Percentiles rank a stretch among this genome's conserved stretches.
Evolutionary conservation across 2,888 invertebrate species (phyloP).

Genomic region (Choristoneura rosaceana): DNA sequence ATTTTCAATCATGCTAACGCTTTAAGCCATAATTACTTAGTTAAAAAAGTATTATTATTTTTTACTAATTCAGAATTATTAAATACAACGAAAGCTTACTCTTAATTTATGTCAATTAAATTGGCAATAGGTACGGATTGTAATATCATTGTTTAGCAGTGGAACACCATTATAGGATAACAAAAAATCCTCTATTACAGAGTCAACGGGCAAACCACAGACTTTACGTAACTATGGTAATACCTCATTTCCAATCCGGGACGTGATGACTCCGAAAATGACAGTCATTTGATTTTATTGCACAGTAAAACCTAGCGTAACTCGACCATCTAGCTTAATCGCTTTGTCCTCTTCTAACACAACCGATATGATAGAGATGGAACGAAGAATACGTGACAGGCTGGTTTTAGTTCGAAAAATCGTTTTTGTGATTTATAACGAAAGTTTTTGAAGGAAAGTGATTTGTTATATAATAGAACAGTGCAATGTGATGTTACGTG

Average conservation of each 20-base stretch:
- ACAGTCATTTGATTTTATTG: slow-evolving; percentile 40
- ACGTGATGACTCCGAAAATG: slow-evolving; percentile 33
- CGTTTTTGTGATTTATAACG: neutral
- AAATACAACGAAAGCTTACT: too few relatives aligned
- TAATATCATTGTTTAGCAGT: too few relatives aligned
- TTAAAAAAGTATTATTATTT: too few relatives aligned
- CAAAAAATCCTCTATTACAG: too few relatives aligned
- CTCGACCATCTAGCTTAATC: neutral
- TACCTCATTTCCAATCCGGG: slow-evolving; percentile 23
- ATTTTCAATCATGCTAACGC: too few relatives aligned
- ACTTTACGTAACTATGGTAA: slow-evolving; percentile 21
- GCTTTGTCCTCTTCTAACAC: neutral
- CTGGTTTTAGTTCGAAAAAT: neutral
- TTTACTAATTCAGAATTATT: too few relatives aligned
- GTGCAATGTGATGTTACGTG: neutral
- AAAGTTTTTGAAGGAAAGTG: slow-evolving; percentile 14
- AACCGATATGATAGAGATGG: neutral
- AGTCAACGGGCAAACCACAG: neutral
- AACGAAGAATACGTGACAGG: neutral
- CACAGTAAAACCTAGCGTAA: neutral
- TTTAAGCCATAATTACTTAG: too few relatives aligned
- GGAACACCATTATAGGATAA: too few relatives aligned
- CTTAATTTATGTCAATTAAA: too few relatives aligned
- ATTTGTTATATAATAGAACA: slow-evolving; percentile 8
- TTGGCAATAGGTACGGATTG: too few relatives aligned